Evolutionary conservation across 64 coral and sea anemone genomes (phyloP), one percentile per base, ranked within the genome.

Genomic region (Astreopora myriophthalma): DNA sequence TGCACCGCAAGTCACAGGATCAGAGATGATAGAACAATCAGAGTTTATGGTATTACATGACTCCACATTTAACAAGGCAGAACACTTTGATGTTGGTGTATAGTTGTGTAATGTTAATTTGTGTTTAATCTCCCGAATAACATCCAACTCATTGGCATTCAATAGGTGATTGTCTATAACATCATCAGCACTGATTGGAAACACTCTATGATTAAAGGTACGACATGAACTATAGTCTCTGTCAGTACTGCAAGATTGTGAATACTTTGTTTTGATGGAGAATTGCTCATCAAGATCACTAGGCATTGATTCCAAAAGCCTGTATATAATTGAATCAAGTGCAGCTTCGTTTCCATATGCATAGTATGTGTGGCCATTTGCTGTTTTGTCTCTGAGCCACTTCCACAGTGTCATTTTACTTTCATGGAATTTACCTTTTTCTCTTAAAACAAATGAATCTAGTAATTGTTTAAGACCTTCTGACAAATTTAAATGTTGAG

Each of bases 161-260:
- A 71, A 33, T 16, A 86, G 25, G 31, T 86, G 84, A 6, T 86
- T 70, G 25, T 44, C 37, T 71, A 71, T 6, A 11, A 84, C 79
- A 86, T 86, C 84, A 86, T 71, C 64, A 71, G 64, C 46, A 86
- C 37, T 46, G 24, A 86, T 51, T 30, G 84, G 64, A 71, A 71
- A 71, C 11, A 86, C 66, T 44, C 37, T 71, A 6, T 71, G 84
- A 48, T 31, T 48, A 20, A 20, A 49, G 37, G 33, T 84, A 24
- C 55, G 23, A 5, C 30, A 49, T 31, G 38, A 71, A 24, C 31
- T 32, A 51, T 86, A 37, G 6, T n/a, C 26, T 10, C 3, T 16
- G 8, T 34, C 30, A 26, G 16, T n/a, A n/a, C 23, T 86, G 31
- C 64, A 86, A n/a, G 20, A 36, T 51, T 27, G 24, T 28, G 84